Base-by-base conservation (phyloP, 2,888 invertebrate species). In the Eudemis profundana region DNA sequence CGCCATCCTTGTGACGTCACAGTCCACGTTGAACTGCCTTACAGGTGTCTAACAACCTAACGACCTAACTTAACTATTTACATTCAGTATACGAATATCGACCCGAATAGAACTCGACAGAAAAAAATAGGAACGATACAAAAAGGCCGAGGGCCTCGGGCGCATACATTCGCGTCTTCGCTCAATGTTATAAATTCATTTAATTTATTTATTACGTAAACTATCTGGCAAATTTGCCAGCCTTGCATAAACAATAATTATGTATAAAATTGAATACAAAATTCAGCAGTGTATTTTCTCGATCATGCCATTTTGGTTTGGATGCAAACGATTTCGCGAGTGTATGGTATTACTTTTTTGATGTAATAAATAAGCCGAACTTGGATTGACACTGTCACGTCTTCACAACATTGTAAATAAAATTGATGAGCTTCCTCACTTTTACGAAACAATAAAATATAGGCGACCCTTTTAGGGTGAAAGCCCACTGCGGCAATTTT, bases 111-210 rank as follows among this genome's bases (percentile, higher is more conserved):
- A 88, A 89, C 87, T 89, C 89, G 88, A 89, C 85, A 87, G 87
- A 79, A 87, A 89, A 89, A 89, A 90, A 90, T 92, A 92, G 91
- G 91, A 92, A 92, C 91, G 88, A 92, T 90, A 91, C 86, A 88
- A 89, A 90, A 90, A 81, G 82, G 82, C 79, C 78, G 82, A 56
- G 81, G 82, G 79, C 74, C 70, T 77, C 33, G 74, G 74, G 68
- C 67, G 72, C 64, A 69, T 64, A 57, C 27, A 33, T 33, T 51
- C 27, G 44, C 33, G 17, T 8, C 61, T 49, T 19, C 29, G 21
- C 17, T 49, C 15, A n/a, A 46, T 46, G n/a, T n/a, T n/a, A n/a
- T n/a, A n/a, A n/a, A n/a, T 27, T 27, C 49, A 49, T 27, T 33
- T 21, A 46, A 14, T 49, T 29, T 49, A n/a, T 49, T 29, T 49